Conservation (phyloP, 2,113 vertebrate genomes). For the Corythornis cristatus region DNA sequence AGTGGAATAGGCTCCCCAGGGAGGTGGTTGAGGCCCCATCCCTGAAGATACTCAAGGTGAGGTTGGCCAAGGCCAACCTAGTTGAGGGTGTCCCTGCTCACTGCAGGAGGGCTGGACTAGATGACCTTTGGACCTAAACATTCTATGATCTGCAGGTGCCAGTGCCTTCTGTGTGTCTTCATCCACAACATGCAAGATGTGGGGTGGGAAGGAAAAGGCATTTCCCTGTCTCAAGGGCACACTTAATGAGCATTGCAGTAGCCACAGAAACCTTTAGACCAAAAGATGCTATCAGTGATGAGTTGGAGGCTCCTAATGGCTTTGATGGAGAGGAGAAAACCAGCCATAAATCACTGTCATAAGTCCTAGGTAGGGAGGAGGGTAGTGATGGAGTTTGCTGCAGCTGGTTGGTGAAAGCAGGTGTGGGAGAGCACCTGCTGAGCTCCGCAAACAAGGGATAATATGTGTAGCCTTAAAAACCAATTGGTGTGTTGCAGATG, state of each 20-base stretch:
- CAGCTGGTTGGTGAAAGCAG: background rate
- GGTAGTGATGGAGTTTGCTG: background rate
- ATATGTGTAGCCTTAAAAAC: background rate
- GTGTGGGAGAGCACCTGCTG: background rate
- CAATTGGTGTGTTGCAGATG: background rate
- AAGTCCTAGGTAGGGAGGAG: background rate
- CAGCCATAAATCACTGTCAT: background rate
- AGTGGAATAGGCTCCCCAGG: too few species aligned
- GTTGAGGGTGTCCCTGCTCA: too few species aligned
- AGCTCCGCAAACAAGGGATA: fast-evolving
- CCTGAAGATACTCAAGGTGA: too few species aligned
- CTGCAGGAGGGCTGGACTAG: too few species aligned
- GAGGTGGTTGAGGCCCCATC: too few species aligned
- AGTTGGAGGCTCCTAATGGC: background rate
- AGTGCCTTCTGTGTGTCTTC: background rate
- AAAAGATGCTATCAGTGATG: background rate
- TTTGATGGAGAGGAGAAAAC: background rate
- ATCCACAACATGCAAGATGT: background rate
- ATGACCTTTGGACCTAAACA: too few species aligned
- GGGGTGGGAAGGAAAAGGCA: background rate
- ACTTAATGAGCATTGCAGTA: background rate
- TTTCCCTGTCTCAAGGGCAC: background rate
- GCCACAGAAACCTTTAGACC: background rate
- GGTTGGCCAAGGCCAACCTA: too few species aligned
- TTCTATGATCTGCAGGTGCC: background rate